phyloP scores from a whole-genome alignment of 2,888 invertebrate genomes.

The Xylota segnis region DNA sequence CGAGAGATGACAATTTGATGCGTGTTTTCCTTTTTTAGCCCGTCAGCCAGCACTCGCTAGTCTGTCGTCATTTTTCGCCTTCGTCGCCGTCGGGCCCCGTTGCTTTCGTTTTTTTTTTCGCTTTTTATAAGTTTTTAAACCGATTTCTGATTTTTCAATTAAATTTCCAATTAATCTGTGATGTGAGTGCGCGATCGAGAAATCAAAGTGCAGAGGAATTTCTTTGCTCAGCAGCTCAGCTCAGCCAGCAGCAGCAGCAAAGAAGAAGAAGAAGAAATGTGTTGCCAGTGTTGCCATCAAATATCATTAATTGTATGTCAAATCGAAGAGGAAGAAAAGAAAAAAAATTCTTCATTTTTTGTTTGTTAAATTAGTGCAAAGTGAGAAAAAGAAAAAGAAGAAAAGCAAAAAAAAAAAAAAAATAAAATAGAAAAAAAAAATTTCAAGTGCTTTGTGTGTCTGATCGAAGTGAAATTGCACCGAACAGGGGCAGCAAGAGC shows the following conservation, averaged over 20 bases:
- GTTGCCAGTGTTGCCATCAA: conserved; percentile 74
- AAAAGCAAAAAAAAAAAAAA: conserved; percentile 4
- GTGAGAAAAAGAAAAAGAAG: conserved; percentile 21
- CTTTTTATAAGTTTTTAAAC: conserved; percentile 21
- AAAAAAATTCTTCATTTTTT: conserved; percentile 48
- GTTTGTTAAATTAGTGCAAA: conserved; percentile 67
- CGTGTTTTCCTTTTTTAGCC: conserved; percentile 75
- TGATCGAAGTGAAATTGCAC: conserved; percentile 31
- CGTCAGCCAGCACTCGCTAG: conserved; percentile 63
- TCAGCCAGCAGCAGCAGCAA: conserved; percentile 39
- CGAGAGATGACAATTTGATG: conserved; percentile 75
- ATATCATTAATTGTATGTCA: conserved; percentile 63
- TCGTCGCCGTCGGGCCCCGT: conserved; percentile 33
- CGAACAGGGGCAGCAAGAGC: conserved; percentile 38
- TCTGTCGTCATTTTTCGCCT: conserved; percentile 75
- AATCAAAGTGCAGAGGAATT: conserved; percentile 70
- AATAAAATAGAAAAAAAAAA: conserved; percentile 11
- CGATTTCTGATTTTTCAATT: conserved; percentile 32
- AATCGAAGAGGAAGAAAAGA: conserved; percentile 48
- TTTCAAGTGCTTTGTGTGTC: conserved; percentile 56
- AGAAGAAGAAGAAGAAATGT: conserved; percentile 75
- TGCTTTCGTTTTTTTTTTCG: conserved; percentile 4
- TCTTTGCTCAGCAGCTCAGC: conserved; percentile 48
- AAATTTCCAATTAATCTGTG: conserved; percentile 44
- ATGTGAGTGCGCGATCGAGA: conserved; percentile 51